Conservation (phyloP, 2,113 vertebrate species). For the Corydoras maculifer region DNA sequence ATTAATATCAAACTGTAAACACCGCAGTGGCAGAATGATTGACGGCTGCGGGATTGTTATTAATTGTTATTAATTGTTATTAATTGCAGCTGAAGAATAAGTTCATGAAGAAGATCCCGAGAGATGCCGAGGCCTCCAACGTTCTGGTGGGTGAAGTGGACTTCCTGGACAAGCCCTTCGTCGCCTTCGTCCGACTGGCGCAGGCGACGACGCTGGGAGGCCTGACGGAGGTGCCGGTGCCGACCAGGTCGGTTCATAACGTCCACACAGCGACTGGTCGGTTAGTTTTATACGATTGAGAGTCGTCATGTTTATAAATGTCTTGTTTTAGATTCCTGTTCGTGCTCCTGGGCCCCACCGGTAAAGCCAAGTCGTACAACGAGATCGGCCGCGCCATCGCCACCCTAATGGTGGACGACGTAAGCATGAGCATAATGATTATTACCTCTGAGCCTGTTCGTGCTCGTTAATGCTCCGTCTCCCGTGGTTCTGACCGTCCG, state of each 20-base stretch:
- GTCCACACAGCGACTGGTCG: too few species aligned
- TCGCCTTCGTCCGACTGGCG: conserved; percentile 88
- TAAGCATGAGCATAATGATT: conserved; percentile 55
- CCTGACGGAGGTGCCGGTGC: conserved; percentile 90
- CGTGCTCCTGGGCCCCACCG: conserved; percentile 83
- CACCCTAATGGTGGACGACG: conserved; percentile 94
- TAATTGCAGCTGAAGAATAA: conserved; percentile 84
- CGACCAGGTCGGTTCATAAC: conserved; percentile 71
- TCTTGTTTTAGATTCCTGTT: conserved; percentile 82
- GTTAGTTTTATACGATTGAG: background rate
- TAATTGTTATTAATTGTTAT: too few species aligned
- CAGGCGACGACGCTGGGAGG: conserved; percentile 90
- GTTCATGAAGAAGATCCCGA: conserved; percentile 99
- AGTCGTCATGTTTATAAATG: background rate
- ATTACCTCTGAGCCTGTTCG: background rate
- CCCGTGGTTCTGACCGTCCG: too few species aligned
- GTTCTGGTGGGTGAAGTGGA: conserved; percentile 94
- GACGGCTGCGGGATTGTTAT: too few species aligned
- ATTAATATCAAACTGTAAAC: too few species aligned
- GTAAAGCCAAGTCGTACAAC: conserved; percentile 91
- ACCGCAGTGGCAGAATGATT: too few species aligned
- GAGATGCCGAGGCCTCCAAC: conserved; percentile 92
- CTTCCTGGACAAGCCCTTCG: conserved; percentile 91
- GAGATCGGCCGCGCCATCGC: conserved; percentile 96
- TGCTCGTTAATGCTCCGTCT: too few species aligned